Base-by-base conservation (phyloP, 1,140 invertebrate genomes). In the Drosophila nannoptera region DNA sequence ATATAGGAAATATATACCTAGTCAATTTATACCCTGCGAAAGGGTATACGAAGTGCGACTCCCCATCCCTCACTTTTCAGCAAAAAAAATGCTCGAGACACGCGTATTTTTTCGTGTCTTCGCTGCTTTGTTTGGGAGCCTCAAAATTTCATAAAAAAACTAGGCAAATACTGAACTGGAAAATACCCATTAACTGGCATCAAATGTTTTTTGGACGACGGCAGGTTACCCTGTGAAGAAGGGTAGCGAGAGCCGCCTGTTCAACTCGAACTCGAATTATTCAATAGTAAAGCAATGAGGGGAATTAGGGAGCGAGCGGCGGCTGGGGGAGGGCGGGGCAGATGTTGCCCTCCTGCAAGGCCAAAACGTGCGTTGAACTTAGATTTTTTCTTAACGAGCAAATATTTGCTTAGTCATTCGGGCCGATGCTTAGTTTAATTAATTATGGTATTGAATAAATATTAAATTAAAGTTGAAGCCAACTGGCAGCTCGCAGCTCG, bases 341-440 rank as follows among this genome's bases (percentile, higher is more conserved):
- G 7, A 16, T 33, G 12, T 56, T 48, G 54, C 60, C 52, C 52
- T 2, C 40, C n/a, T 36, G 12, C 69, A 72, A 72, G 69, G 69
- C 54, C 68, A 70, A 32, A 52, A 38, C 52, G 69, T 58, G 58
- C 58, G 52, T 58, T 72, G 69, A 72, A 72, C 69, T 72, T 56
- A 52, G 58, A 32, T 58, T 53, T 69, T 29, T 52, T 31, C 32
- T 50, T 50, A 36, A 61, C 53, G 43, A 14, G 12, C 46, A 62
- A 72, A 46, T 56, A 72, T 72, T 61, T 62, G 43, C 32, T 33
- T 40, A 68, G 52, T 69, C 64, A 61, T 68, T 62, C 56, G 12
- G 14, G 16, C 22, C 11, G 56, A 43, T 16, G 50, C 46, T 68
- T 50, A 56, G 52, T 53, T 68, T 32, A 59, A 67, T 71, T 55